Evolutionary conservation across 2,113 vertebrate genomes (phyloP), one percentile per base, ranked within the genome.

Genomic region (Heteronetta atricapilla): DNA sequence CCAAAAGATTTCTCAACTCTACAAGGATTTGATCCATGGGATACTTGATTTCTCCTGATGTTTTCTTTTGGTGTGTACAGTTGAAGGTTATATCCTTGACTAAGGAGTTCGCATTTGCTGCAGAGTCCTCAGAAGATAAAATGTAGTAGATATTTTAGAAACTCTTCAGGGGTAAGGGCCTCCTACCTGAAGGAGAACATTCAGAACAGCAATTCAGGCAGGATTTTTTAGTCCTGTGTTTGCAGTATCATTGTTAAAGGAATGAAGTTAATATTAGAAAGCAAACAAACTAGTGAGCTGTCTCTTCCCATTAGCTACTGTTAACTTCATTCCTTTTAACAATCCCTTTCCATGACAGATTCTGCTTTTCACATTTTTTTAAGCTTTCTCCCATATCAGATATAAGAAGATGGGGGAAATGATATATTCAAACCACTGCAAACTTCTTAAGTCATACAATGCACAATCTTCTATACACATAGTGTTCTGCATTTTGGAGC

Each of bases 371-470:
- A 67, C 12, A 79, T 8, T 12, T 13, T 33, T 42, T 78, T 46
- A 80, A 79, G 55, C 6, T 26, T 63, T 42, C 36, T 63, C 31
- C 31, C 16, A 7, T 17, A 68, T 75, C 4, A 70, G 13, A 67
- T 52, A 59, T 34, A 7, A 60, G 11, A 15, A 64, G n/a, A 44
- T 21, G 16, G 9, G 22, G 16, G 2, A 82, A 89, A 82, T 4
- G 0, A 16, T 2, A 1, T 12, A 13, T 69, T 55, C 44, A 53
- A 62, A 42, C 8, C 13, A 34, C 5, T 15, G 8, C 29, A 29
- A 16, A 15, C 25, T 44, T 9, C 16, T 89, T 26, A 58, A 11
- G 13, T 42, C 60, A 8, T 16, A 25, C 20, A 18, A 62, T 4
- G 1, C 40, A 28, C 5, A 28, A 21, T 25, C 7, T 36, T 67